Conservation (phyloP, 2,888 invertebrate species). For the Drosophila monieri region DNA sequence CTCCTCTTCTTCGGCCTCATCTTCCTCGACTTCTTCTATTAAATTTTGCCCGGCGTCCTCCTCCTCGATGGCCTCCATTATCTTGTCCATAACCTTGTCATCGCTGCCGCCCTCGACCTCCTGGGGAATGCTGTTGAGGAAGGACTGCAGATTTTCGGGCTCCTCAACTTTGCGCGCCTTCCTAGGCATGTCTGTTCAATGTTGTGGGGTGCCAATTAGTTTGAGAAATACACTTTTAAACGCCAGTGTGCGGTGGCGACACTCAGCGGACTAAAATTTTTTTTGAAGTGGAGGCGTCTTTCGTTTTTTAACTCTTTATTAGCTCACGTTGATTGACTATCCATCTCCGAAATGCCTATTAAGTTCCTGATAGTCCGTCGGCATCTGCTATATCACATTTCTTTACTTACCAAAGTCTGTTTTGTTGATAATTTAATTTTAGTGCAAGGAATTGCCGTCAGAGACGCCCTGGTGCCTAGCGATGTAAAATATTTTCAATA, state of each 20-base stretch:
- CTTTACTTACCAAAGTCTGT: slow-evolving; percentile 2
- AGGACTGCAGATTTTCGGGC: slow-evolving; percentile 88
- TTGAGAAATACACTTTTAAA: slow-evolving; percentile 42
- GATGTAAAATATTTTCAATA: slow-evolving; percentile 64
- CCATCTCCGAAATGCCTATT: not conserved
- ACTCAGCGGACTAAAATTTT: slow-evolving; percentile 64
- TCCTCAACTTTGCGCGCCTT: slow-evolving; percentile 47
- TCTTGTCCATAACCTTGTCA: slow-evolving; percentile 43
- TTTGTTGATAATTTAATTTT: slow-evolving; percentile 40
- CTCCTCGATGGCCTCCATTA: slow-evolving; percentile 27
- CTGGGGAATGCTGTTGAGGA: slow-evolving; percentile 92
- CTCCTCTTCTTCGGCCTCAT: slow-evolving; percentile 66
- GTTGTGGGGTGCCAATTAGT: slow-evolving; percentile 11
- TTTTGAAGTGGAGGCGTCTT: slow-evolving; percentile 50
- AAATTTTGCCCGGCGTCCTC: slow-evolving; percentile 45
- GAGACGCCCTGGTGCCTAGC: slow-evolving; percentile 45
- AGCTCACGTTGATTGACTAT: slow-evolving; percentile 25
- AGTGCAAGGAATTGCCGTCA: slow-evolving; percentile 74
- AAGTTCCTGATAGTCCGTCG: not conserved
- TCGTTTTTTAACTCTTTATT: slow-evolving; percentile 50
- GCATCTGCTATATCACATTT: not conserved
- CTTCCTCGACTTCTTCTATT: slow-evolving; percentile 82
- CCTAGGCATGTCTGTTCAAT: slow-evolving; percentile 51
- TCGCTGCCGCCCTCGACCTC: slow-evolving; percentile 88
- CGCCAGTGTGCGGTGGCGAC: slow-evolving; percentile 56